Percentiles rank a stretch among this genome's conserved stretches.
Evolutionary conservation across 2,797 vertebrate species (phyloP).

Genomic region (Cuculus canorus): DNA sequence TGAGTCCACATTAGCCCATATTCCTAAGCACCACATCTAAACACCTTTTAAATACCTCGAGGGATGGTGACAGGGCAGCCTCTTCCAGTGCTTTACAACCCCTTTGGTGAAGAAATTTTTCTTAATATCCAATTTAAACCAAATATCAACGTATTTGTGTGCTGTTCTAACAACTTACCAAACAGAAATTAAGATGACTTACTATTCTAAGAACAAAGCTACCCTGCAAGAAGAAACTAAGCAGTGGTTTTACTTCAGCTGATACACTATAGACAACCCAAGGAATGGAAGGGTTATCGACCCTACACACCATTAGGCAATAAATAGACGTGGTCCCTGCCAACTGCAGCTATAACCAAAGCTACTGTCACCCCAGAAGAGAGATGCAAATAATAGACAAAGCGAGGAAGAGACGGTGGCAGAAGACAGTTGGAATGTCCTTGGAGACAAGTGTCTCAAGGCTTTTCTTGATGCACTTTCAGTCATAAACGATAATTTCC

Average conservation of each 20-base stretch:
- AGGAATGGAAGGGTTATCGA: background rate
- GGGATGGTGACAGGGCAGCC: background rate
- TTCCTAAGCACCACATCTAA: too few species aligned
- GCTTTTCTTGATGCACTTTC: background rate
- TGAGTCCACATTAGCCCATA: background rate
- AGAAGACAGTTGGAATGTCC: background rate
- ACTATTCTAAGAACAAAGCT: background rate
- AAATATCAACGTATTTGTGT: background rate
- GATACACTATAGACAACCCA: background rate
- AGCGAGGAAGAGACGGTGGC: background rate
- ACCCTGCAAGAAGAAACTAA: background rate
- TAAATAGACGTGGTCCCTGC: background rate
- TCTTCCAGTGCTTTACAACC: background rate
- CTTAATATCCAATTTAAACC: background rate
- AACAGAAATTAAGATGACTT: rapidly evolving
- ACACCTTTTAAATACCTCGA: too few species aligned
- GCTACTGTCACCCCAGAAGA: background rate
- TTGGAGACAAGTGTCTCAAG: background rate
- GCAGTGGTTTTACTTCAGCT: background rate
- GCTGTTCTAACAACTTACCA: background rate
- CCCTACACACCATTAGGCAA: background rate
- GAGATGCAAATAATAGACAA: background rate
- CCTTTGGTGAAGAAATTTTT: background rate
- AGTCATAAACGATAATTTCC: background rate
- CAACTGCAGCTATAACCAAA: background rate